These are phyloP conservation scores for Chrysemys picta DNA, from an alignment of 2,113 vertebrate genomes.

Conservation along the genomic window DNA sequence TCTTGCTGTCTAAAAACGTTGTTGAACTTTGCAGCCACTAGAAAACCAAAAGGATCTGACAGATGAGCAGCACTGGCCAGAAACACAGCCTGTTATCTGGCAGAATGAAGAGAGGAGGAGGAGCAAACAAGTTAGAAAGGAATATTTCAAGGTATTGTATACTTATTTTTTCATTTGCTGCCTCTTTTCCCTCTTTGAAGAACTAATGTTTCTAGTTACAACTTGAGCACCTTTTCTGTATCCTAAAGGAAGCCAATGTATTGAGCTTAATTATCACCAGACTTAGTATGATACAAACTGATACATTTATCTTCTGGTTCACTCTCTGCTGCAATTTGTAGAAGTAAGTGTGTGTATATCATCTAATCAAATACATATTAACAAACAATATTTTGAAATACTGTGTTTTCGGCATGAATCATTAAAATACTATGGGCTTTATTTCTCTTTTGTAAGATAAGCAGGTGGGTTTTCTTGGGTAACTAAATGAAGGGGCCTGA, in stretches of 20 bases:
- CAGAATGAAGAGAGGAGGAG: conserved; percentile 93
- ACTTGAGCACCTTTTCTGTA: neutral
- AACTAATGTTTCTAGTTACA: neutral
- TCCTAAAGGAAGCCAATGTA: neutral
- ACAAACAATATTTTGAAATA: neutral
- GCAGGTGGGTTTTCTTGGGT: neutral
- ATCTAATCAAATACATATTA: neutral
- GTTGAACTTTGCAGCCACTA: conserved; percentile 62
- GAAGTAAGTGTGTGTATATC: neutral
- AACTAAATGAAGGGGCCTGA: neutral
- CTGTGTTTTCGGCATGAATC: neutral
- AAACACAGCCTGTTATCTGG: conserved; percentile 90
- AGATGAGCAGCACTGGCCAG: conserved; percentile 91
- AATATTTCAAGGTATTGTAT: conserved; percentile 91
- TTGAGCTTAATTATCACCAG: neutral
- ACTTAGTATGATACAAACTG: neutral
- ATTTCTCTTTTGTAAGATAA: neutral
- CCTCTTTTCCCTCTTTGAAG: neutral
- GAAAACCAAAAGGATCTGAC: conserved; percentile 86
- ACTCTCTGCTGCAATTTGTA: neutral
- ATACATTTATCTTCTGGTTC: neutral
- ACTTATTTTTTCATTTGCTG: neutral
- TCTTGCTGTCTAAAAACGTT: conserved; percentile 16
- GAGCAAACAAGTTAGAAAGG: conserved; percentile 95
- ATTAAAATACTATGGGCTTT: neutral